Percentiles rank a stretch among this genome's conserved stretches.
Conservation (phyloP, 2,888 invertebrate species). For the Drosophila acutilabella region DNA sequence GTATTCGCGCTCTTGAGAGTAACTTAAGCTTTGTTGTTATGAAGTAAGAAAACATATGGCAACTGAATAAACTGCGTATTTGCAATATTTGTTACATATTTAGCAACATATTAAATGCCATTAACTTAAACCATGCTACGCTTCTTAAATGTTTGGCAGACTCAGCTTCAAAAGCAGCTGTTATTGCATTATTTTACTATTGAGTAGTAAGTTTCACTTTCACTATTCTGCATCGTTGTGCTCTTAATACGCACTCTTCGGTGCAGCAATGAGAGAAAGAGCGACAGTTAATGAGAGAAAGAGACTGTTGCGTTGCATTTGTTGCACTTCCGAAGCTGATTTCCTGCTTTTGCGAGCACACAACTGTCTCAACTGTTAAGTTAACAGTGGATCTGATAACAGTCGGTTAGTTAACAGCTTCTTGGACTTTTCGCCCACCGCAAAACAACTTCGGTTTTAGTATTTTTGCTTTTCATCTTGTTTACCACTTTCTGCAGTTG, state of each 20-base stretch:
- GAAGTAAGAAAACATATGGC: constrained; percentile 59
- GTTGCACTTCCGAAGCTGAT: constrained; percentile 52
- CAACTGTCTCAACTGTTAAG: constrained; percentile 37
- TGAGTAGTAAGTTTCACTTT: constrained; percentile 13
- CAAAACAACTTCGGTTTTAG: constrained; percentile 40
- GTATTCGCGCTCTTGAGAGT: constrained; percentile 3
- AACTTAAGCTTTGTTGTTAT: constrained; percentile 31
- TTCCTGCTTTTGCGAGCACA: constrained; percentile 45
- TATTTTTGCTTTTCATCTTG: constrained; percentile 15
- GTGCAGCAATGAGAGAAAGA: constrained; percentile 33
- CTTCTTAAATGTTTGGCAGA: not conserved
- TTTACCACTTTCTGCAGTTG: constrained; percentile 13
- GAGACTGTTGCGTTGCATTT: constrained; percentile 24
- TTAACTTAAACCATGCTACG: not conserved
- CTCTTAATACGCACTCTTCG: constrained; percentile 41
- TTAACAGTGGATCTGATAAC: constrained; percentile 29
- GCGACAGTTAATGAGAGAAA: constrained; percentile 12
- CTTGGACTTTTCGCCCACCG: constrained; percentile 19
- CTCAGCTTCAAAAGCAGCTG: not conserved
- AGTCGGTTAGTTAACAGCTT: constrained; percentile 11
- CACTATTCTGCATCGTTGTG: constrained; percentile 10
- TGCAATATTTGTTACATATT: constrained; percentile 8
- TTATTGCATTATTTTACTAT: not conserved
- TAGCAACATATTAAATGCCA: not conserved
- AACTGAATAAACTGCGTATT: not conserved